Percentiles rank a stretch among this genome's conserved stretches.
Conservation (phyloP, 2,888 invertebrate species). For the Oligia fasciuncula region DNA sequence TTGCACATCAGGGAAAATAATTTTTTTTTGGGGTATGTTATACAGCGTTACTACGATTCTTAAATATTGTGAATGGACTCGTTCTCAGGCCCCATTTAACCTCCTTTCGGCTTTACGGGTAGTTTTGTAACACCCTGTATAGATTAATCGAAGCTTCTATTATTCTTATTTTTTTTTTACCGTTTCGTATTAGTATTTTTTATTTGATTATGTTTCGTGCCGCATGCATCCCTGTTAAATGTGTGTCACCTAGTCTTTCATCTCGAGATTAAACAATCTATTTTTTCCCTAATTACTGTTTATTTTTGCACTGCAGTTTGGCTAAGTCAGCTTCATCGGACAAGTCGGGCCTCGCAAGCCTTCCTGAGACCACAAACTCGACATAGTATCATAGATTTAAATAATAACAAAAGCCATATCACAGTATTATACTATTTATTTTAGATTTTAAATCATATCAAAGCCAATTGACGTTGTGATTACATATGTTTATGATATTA, state of each 20-base stretch:
- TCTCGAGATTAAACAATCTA: neutral
- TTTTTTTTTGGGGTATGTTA: too few relatives aligned
- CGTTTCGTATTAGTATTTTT: neutral
- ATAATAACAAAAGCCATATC: slow-evolving; percentile 27
- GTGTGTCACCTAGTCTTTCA: neutral
- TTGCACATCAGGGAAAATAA: too few relatives aligned
- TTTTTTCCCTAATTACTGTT: slow-evolving; percentile 17
- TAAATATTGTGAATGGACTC: too few relatives aligned
- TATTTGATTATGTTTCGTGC: neutral
- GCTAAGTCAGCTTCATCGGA: slow-evolving; percentile 21
- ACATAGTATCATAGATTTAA: slow-evolving; percentile 40
- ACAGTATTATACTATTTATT: neutral
- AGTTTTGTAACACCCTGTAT: too few relatives aligned
- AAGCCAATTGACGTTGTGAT: slow-evolving; percentile 13
- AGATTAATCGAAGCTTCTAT: neutral
- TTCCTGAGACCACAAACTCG: slow-evolving; percentile 24
- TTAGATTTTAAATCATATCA: neutral
- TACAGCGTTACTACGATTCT: too few relatives aligned
- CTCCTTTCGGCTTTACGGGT: too few relatives aligned
- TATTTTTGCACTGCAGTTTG: slow-evolving; percentile 49
- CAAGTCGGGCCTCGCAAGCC: slow-evolving; percentile 14
- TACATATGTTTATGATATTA: slow-evolving; percentile 48
- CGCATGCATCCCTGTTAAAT: neutral
- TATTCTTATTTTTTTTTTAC: neutral
- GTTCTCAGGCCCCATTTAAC: too few relatives aligned